Evolutionary conservation across 2,888 invertebrate species (phyloP), one percentile per base, ranked within the genome.

Genomic region (Scaptomyza caliginosa): DNA sequence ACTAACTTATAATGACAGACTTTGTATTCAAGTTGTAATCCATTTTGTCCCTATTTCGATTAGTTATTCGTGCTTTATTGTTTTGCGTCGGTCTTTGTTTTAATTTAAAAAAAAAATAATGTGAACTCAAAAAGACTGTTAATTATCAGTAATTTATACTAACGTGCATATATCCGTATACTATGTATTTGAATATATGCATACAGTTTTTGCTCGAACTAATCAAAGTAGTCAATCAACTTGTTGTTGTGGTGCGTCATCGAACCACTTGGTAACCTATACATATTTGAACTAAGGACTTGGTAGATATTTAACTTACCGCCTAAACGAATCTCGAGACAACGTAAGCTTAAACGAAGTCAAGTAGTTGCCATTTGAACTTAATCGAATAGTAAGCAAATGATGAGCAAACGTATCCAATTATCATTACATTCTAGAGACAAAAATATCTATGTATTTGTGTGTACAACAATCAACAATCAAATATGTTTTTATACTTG

Each of bases 121-220:
- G 89, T 89, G 82, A 90, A 90, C 90, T 89, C 76, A 86, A 90
- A 77, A 90, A 90, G 90, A 90, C 90, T 90, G 90, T 90, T 90
- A 86, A 82, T 85, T 79, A 86, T 78, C 76, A 83, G 75, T 82
- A 79, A 82, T 67, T 63, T 64, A 51, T 40, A 63, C 30, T 46
- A 59, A 67, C 34, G 28, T 58, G 24, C 49, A 50, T 52, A 67
- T 55, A 63, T 68, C 42, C 52, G 38, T 40, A 48, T 21, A 32
- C 13, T 21, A 26, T 39, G 13, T 52, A n/a, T 43, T n/a, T 30
- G 43, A 36, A 17, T 46, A 46, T 55, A 26, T 51, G 59, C 66
- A 67, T 66, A 62, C 67, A 71, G 76, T 77, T 72, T 81, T 82
- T 82, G 83, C 86, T 85, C 74, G 66, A 74, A 80, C 77, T 79